Evolutionary conservation across 2,113 vertebrate species (phyloP).

Genomic region (Genyomyrus donnyi): DNA sequence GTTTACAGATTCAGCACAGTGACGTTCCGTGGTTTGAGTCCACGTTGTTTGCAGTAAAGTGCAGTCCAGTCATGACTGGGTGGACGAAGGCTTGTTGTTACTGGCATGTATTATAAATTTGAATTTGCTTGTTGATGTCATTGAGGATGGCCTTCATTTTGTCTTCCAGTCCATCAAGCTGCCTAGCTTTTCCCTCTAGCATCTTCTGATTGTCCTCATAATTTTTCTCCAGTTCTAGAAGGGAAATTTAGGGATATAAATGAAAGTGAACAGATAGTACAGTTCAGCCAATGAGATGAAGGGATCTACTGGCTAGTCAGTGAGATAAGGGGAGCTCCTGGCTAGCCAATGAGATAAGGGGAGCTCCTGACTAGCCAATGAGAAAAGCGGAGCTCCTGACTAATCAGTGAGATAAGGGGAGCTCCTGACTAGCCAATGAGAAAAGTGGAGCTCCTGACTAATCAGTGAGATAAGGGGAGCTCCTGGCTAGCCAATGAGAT

Average conservation of each 20-base stretch:
- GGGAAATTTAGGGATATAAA: neutral
- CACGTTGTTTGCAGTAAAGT: neutral
- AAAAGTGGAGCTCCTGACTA: too few relatives aligned
- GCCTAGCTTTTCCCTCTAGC: slow-evolving; percentile 79
- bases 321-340: neutral
- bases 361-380: neutral
- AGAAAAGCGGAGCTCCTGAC: too few relatives aligned
- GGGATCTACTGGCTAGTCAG: neutral
- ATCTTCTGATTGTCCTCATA: slow-evolving; percentile 81
- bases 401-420: neutral
- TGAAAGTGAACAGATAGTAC: neutral
- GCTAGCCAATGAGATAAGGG: neutral
- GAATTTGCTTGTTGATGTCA: slow-evolving; percentile 90
- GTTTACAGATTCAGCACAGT: slow-evolving; percentile 11
- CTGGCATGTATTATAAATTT: slow-evolving; percentile 97
- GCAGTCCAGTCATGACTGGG: neutral
- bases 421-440: neutral
- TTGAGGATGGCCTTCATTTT: slow-evolving; percentile 83
- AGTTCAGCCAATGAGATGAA: neutral
- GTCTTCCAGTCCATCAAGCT: slow-evolving; percentile 86
- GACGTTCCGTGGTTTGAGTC: neutral
- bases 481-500: neutral
- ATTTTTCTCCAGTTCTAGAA: slow-evolving; percentile 75
- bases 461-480: too few relatives aligned
- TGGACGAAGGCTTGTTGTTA: slow-evolving; percentile 41